Conservation (phyloP, 2,888 invertebrate species). For the Podotricha telesiphe region DNA sequence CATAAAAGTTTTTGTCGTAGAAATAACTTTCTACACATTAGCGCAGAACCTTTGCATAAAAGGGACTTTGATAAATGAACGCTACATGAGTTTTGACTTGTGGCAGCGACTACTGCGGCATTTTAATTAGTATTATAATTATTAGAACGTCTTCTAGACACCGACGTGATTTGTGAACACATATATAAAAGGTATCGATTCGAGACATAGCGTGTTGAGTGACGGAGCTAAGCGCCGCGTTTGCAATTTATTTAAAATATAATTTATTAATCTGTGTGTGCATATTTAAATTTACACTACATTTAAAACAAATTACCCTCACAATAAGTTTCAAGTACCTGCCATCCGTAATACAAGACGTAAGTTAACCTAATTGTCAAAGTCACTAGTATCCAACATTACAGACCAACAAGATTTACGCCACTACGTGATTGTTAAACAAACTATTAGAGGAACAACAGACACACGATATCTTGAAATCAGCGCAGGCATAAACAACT, state of each 20-base stretch:
- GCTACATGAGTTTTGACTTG: conserved; percentile 24
- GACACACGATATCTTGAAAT: conserved; percentile 23
- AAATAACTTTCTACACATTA: conserved; percentile 24
- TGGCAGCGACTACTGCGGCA: conserved; percentile 22
- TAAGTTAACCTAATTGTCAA: not conserved
- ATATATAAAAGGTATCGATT: too few species aligned
- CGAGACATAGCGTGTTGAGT: too few species aligned
- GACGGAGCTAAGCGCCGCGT: too few species aligned
- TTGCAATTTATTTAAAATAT: too few species aligned
- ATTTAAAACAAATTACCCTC: not conserved
- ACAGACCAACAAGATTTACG: conserved; percentile 11
- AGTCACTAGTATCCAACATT: conserved; percentile 12
- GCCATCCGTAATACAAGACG: not conserved
- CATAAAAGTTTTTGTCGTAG: conserved; percentile 14
- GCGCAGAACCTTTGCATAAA: conserved; percentile 17
- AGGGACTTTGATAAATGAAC: conserved; percentile 26
- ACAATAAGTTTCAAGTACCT: not conserved
- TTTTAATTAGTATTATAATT: conserved; percentile 19
- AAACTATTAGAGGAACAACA: conserved; percentile 24
- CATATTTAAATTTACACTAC: too few species aligned
- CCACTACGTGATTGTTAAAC: conserved; percentile 18
- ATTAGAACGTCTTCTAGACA: conserved; percentile 1
- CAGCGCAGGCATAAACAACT: conserved; percentile 21
- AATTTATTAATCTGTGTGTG: too few species aligned
- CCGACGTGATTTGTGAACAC: too few species aligned